phyloP scores from a whole-genome alignment of 2,888 invertebrate species.

The Xanthia togata region DNA sequence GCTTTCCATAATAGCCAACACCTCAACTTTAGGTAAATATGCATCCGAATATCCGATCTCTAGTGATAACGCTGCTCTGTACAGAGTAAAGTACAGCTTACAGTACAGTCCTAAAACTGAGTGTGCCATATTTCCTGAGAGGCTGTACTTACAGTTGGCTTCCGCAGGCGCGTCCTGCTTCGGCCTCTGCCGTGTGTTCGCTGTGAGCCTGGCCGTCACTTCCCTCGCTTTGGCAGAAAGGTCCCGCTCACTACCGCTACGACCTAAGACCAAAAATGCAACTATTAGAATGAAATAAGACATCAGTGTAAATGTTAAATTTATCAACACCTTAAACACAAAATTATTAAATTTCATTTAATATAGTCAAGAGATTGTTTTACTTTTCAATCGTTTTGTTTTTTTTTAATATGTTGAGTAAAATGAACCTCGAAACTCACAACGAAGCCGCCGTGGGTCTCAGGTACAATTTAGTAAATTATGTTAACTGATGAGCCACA shows the following conservation, averaged over 20 bases:
- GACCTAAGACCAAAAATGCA: conserved; percentile 73
- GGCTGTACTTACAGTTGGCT: conserved; percentile 72
- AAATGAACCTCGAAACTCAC: neutral
- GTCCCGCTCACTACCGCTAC: conserved; percentile 89
- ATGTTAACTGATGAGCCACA: neutral
- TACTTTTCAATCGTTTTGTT: neutral
- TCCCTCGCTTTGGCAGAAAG: conserved; percentile 86
- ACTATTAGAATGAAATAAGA: neutral
- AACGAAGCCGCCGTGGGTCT: neutral
- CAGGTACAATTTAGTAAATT: neutral
- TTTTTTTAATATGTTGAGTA: neutral
- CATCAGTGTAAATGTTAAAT: no score
- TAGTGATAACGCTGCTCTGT: no score
- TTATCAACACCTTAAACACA: neutral
- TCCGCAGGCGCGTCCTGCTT: conserved; percentile 76
- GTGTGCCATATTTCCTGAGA: neutral
- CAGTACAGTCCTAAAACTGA: no score
- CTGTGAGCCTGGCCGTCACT: conserved; percentile 84
- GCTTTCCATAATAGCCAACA: no score
- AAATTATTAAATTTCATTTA: neutral
- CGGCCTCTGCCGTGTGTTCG: conserved; percentile 74
- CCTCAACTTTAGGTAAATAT: no score
- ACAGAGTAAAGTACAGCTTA: no score
- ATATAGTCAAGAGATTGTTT: neutral
- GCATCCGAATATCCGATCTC: no score